These are phyloP conservation scores for Epinephelus malabaricus DNA, from an alignment of 2,797 vertebrate species.

Conservation along the genomic window DNA sequence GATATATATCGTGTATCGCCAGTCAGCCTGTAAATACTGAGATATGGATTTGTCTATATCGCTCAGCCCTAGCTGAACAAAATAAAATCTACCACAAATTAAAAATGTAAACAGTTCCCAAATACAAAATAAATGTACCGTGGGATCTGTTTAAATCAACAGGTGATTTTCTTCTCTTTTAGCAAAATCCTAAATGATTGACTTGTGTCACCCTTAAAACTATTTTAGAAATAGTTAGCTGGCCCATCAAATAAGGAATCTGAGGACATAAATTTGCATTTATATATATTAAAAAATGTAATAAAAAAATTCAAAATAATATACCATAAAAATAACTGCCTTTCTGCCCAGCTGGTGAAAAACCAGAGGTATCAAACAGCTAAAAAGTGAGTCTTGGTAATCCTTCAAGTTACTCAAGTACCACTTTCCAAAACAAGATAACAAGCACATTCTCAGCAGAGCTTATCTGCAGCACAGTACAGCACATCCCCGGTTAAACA, in stretches of 20 bases:
- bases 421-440: constrained; percentile 49
- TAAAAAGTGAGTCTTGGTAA: constrained; percentile 4
- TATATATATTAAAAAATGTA: neutral
- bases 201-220: no score
- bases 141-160: no score
- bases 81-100: no score
- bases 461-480: constrained; percentile 45
- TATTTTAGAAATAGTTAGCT: no score
- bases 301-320: neutral
- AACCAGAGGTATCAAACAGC: constrained; percentile 9
- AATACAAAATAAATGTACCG: no score
- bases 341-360: neutral
- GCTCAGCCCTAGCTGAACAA: no score
- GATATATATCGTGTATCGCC: no score
- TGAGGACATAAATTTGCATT: neutral
- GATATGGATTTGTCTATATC: no score
- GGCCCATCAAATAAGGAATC: neutral
- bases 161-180: no score
- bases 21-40: no score
- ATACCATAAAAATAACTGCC: neutral
- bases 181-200: no score
- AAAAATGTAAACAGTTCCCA: no score
- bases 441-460: constrained; percentile 33
- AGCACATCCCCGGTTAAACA: constrained; percentile 50
- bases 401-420: constrained; percentile 22